Conservation (phyloP, 1,140 invertebrate species). For the Heterodera carotae region DNA sequence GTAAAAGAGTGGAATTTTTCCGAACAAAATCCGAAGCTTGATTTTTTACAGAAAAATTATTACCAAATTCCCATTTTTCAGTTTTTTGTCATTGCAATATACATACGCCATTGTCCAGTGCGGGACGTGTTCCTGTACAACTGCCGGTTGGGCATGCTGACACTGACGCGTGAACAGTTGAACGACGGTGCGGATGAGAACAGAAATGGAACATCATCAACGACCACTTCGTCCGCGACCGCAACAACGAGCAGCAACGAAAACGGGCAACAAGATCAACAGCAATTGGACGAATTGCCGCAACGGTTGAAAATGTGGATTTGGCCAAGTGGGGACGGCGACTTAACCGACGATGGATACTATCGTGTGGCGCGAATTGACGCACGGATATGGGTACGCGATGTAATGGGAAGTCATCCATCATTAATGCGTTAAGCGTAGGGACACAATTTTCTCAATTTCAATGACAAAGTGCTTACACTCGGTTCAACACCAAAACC, state of each 20-base stretch:
- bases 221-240: too few species aligned
- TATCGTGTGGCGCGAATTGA: neutral
- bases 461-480: too few species aligned
- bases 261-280: neutral
- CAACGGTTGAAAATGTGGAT: neutral
- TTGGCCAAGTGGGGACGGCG: neutral
- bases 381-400: constrained; percentile 3
- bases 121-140: neutral
- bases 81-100: neutral
- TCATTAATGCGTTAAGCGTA: too few species aligned
- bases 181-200: neutral
- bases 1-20: too few species aligned
- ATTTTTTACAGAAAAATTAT: too few species aligned
- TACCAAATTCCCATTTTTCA: neutral
- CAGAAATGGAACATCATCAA: too few species aligned
- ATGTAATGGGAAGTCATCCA: too few species aligned
- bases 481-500: too few species aligned
- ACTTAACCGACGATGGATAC: neutral
- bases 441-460: too few species aligned
- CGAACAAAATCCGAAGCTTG: too few species aligned
- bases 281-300: neutral
- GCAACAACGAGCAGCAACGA: neutral
- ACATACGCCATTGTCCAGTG: neutral
- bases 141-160: neutral
- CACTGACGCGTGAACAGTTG: neutral